A percentile compares a stretch with the other conserved stretches of the same genome.
Conservation (phyloP, 2,797 vertebrate species). For the Notoglanidium macrostoma region DNA sequence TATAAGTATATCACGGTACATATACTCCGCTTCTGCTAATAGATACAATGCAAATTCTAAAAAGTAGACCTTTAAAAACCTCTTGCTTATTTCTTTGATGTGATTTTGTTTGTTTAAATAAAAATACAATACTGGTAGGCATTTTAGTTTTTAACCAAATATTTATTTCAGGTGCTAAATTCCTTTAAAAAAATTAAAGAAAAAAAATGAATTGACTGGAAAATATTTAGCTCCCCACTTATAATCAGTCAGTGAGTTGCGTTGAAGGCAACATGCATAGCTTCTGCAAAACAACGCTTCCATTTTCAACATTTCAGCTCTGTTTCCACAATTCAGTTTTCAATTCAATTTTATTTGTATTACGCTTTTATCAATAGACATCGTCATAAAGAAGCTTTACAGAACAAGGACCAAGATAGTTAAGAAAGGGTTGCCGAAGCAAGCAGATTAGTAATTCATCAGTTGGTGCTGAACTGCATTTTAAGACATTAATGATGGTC, state of each 20-base stretch:
- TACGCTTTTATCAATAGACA: background rate
- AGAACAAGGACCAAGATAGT: background rate
- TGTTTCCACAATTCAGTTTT: background rate
- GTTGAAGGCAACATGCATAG: conserved; percentile 31
- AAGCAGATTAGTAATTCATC: conserved; percentile 18
- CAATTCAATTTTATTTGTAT: background rate
- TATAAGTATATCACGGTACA: too few relatives aligned
- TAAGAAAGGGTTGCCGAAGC: background rate
- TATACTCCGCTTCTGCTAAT: too few relatives aligned
- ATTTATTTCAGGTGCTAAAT: conserved; percentile 53
- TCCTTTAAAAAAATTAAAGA: conserved; percentile 61
- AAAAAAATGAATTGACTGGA: conserved; percentile 27
- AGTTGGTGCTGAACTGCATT: background rate
- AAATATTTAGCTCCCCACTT: conserved; percentile 37
- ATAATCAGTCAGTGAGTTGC: conserved; percentile 29
- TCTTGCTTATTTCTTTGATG: background rate
- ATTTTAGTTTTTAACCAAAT: conserved; percentile 60
- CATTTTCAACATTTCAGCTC: background rate
- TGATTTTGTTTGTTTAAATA: background rate
- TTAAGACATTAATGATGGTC: conserved; percentile 12
- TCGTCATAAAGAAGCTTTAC: background rate
- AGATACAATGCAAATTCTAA: too few relatives aligned
- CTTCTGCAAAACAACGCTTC: conserved; percentile 21
- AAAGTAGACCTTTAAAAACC: background rate
- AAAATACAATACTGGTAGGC: conserved; percentile 2